Conservation (phyloP, 1,140 invertebrate genomes). For the Trypoxylus dichotomus region DNA sequence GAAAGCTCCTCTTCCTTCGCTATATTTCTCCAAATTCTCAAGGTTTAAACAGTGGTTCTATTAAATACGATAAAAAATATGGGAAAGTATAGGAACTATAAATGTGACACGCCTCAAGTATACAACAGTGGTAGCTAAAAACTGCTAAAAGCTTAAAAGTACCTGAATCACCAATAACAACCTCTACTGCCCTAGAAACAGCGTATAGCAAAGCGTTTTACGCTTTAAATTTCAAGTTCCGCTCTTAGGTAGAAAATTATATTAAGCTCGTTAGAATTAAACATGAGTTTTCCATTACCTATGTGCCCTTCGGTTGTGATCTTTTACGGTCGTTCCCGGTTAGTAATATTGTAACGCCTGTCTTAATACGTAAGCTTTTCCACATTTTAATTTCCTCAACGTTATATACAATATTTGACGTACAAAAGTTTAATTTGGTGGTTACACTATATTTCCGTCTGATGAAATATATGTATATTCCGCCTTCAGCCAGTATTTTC, state of each 20-base stretch:
- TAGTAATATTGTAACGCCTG: background rate
- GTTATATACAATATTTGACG: background rate
- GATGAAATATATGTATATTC: background rate
- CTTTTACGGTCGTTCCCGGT: background rate
- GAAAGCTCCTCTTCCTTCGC: too few species aligned
- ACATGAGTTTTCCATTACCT: constrained; percentile 22
- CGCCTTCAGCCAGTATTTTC: background rate
- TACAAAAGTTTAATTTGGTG: background rate
- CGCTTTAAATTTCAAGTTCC: background rate
- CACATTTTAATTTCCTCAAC: background rate
- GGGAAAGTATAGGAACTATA: too few species aligned
- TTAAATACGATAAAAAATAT: too few species aligned
- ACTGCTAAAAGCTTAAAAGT: background rate
- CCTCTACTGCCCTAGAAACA: background rate
- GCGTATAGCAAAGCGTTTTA: background rate
- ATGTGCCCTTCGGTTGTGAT: background rate
- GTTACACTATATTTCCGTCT: background rate
- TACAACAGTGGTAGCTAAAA: background rate
- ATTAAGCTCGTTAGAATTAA: constrained; percentile 6
- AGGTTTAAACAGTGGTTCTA: too few species aligned
- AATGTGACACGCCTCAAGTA: too few species aligned
- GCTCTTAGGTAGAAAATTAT: background rate
- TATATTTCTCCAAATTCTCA: too few species aligned
- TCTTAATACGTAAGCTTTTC: background rate
- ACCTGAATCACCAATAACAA: background rate